Base-by-base conservation (phyloP, 2,113 vertebrate genomes). In the Barbus barbus region DNA sequence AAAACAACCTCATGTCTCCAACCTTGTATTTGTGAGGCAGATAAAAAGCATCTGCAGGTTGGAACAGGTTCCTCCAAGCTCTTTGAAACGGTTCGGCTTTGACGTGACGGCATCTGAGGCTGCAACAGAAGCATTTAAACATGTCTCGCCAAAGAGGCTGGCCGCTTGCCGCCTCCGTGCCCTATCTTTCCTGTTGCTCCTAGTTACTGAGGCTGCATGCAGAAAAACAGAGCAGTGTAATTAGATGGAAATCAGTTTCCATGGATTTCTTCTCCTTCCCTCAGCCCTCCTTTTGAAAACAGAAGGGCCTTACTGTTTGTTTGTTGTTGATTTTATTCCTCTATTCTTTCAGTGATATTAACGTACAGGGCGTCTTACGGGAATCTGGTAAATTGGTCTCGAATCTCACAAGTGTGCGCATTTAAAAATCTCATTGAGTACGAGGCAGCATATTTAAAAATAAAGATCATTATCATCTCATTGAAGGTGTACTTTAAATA, bases 241-340 rank as follows among this genome's bases (percentile, higher is more conserved):
- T 94, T 93, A 95, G 93, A 94, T 91, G 90, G 93, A 92, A 93
- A 95, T 94, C 87, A 90, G 93, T 95, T 95, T 92, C 94, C 93
- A 93, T 94, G 93, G 93, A 83, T 83, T 87, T 89, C 82, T 90
- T 88, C 86, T 88, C 79, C 90, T 87, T 91, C 90, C 90, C 77
- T 83, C 75, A 83, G 74, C 65, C 82, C 77, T 76, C 61, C 82
- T 24, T 87, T 85, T 77, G 56, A 85, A 87, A 90, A 93, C 65
- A 94, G 89, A 92, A 91, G 89, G 87, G 90, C 82, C 84, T 89
- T 77, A 90, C 90, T 91, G 92, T 94, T 90, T 89, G 83, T 86
- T 94, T 93, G 91, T 94, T 93, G 90, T 93, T 90, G 84, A 90
- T 90, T 83, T 86, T 82, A 18, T 88, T 81, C 74, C 20, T 78